Conservation (phyloP, 1,140 invertebrate species). For the Helicorthomorpha holstii region DNA sequence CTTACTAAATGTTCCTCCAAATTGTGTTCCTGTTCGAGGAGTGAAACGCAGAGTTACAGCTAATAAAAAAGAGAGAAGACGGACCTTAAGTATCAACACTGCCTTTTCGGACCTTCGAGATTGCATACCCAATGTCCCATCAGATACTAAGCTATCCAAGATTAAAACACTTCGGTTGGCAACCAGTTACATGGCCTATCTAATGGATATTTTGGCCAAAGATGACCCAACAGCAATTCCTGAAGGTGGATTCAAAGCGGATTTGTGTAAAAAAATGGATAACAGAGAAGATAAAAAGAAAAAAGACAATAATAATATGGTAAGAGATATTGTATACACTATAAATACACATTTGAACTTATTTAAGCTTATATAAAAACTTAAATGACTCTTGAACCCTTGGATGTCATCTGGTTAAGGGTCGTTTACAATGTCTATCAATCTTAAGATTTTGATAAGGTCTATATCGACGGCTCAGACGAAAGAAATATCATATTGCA, state of each 20-base stretch:
- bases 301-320: conserved; percentile 34
- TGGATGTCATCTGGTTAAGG: no score
- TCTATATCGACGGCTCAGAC: no score
- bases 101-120: conserved; percentile 80
- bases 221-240: conserved; percentile 26
- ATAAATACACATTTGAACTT: no score
- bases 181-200: conserved; percentile 32
- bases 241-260: conserved; percentile 34
- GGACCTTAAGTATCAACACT: conserved; percentile 85
- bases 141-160: conserved; percentile 71
- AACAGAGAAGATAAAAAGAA: conserved; percentile 20
- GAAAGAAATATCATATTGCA: no score
- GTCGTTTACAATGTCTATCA: no score
- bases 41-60: conserved; percentile 26
- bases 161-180: conserved; percentile 35
- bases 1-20: no score
- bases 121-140: conserved; percentile 87
- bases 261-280: conserved; percentile 26
- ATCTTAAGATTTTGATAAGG: no score
- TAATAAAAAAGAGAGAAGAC: conserved; percentile 80
- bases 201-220: conserved; percentile 31
- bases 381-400: no score
- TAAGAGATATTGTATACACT: conserved; percentile 32
- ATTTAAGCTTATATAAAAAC: no score
- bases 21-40: no score